These are phyloP conservation scores for Diprion similis DNA, from an alignment of 1,140 invertebrate genomes.

Conservation along the genomic window DNA sequence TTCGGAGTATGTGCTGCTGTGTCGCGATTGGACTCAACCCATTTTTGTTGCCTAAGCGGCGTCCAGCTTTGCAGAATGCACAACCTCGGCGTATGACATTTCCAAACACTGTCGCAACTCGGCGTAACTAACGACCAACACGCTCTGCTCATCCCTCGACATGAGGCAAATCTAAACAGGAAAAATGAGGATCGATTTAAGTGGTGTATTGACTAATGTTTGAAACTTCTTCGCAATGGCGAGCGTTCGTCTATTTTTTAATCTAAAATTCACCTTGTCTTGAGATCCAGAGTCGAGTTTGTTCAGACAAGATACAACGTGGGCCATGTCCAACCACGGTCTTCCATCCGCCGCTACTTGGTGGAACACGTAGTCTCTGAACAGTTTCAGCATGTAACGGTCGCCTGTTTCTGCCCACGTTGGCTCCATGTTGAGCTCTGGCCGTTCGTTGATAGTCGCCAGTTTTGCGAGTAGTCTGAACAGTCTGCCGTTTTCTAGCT, in stretches of 20 bases:
- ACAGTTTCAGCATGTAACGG: conserved; percentile 97
- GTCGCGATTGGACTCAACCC: conserved; percentile 14
- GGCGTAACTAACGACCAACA: conserved; percentile 92
- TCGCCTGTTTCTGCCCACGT: conserved; percentile 98
- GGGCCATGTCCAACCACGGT: conserved; percentile 96
- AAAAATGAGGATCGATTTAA: conserved; percentile 9
- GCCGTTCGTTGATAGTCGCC: conserved; percentile 90
- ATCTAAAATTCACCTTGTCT: conserved; percentile 73
- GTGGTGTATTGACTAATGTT: no score
- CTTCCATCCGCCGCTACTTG: conserved; percentile 88
- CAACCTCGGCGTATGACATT: conserved; percentile 86
- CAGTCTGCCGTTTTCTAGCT: conserved; percentile 93
- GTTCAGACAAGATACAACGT: conserved; percentile 93
- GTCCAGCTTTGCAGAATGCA: conserved; percentile 66
- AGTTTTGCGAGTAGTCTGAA: conserved; percentile 91
- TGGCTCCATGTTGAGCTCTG: conserved; percentile 92
- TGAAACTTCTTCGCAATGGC: conserved; percentile 4
- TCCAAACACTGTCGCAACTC: conserved; percentile 96
- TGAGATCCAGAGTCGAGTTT: conserved; percentile 89
- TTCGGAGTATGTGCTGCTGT: conserved; percentile 33
- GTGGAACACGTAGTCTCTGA: conserved; percentile 97
- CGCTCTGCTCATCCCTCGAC: conserved; percentile 94
- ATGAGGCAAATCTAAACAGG: conserved; percentile 85
- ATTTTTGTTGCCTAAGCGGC: conserved; percentile 38
- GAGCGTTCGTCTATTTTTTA: neutral